These are phyloP conservation scores for Phaenicophaeus curvirostris DNA, from an alignment of 2,797 vertebrate species.

Conservation along the genomic window DNA sequence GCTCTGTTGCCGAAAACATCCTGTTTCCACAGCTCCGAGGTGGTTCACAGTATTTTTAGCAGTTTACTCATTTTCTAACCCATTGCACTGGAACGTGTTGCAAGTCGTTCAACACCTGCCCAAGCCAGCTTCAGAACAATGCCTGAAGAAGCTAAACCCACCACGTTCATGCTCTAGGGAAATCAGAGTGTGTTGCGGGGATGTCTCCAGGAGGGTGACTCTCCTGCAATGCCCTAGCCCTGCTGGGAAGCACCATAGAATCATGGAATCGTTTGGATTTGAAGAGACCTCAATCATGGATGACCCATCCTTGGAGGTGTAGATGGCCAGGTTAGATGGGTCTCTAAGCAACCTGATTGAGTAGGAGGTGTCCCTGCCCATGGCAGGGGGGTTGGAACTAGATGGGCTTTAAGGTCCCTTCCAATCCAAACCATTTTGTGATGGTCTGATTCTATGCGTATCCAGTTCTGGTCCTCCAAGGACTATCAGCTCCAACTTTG, in stretches of 20 bases:
- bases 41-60: not conserved
- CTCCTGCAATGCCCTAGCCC: not conserved
- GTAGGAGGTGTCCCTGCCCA: too few species aligned
- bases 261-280: too few species aligned
- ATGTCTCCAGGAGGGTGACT: too few species aligned
- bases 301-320: too few species aligned
- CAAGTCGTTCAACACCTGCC: not conserved
- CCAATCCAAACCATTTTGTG: too few species aligned
- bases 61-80: not conserved
- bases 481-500: rapidly evolving
- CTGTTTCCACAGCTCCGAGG: not conserved
- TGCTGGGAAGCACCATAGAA: not conserved
- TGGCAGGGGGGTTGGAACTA: too few species aligned
- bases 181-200: rapidly evolving
- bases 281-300: too few species aligned
- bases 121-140: rapidly evolving
- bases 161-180: rapidly evolving
- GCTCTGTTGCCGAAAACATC: not conserved
- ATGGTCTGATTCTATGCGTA: not conserved
- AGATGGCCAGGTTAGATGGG: too few species aligned
- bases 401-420: too few species aligned
- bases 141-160: not conserved
- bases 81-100: too few species aligned
- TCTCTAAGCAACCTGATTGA: too few species aligned
- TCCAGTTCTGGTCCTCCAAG: not conserved